phyloP scores from a whole-genome alignment of 2,797 vertebrate species.

The Tamandua tetradactyla region DNA sequence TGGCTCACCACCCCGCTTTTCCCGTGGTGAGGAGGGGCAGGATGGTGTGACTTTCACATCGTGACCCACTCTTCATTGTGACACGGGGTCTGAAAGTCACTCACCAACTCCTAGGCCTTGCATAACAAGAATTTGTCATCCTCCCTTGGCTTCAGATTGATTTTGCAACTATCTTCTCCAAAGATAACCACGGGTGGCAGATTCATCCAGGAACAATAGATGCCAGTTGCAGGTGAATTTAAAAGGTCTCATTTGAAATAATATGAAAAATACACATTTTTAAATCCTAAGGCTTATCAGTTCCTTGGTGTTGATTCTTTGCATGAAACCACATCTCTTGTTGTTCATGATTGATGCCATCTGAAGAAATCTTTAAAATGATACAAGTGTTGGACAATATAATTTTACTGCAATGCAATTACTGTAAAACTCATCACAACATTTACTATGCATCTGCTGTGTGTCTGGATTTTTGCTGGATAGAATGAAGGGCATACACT shows the following conservation, averaged over 20 bases:
- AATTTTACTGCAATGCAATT: not conserved
- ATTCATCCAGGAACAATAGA: not conserved
- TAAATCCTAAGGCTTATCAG: not conserved
- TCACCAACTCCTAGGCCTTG: not conserved
- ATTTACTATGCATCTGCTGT: not conserved
- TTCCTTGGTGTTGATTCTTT: not conserved
- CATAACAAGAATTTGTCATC: not conserved
- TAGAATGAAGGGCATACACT: not conserved
- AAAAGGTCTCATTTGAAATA: not conserved
- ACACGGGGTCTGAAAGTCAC: not conserved
- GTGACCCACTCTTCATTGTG: not conserved
- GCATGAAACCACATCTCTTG: not conserved
- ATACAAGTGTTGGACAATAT: not conserved
- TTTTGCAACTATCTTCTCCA: not conserved
- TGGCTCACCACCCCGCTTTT: not conserved
- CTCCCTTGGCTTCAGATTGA: accelerated
- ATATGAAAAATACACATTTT: not conserved
- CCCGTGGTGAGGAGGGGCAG: not conserved
- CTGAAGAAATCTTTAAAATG: not conserved
- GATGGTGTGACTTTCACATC: no score
- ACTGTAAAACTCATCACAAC: not conserved
- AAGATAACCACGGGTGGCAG: no score
- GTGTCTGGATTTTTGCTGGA: not conserved
- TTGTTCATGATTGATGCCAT: not conserved
- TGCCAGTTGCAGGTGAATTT: not conserved